These are phyloP conservation scores for Pediacus dermestoides DNA, from an alignment of 2,888 invertebrate species.

Conservation along the genomic window DNA sequence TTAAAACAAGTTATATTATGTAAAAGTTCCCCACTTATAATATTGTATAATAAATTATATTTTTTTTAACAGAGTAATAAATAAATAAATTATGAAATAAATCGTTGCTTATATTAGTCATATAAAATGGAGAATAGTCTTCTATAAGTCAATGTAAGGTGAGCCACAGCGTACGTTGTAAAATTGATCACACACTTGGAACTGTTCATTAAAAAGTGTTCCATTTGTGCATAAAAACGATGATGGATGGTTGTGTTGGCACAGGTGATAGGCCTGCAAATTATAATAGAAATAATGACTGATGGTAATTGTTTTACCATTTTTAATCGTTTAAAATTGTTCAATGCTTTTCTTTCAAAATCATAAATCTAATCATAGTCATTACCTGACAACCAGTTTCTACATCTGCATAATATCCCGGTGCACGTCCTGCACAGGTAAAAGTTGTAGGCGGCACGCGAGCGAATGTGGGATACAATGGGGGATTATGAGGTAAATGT, in stretches of 20 bases:
- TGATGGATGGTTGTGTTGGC: conserved; percentile 56
- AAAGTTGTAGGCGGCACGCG: conserved; percentile 55
- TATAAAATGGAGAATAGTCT: too few relatives aligned
- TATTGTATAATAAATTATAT: too few relatives aligned
- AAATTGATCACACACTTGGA: conserved; percentile 67
- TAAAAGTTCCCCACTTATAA: too few relatives aligned
- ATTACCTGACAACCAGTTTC: conserved; percentile 67
- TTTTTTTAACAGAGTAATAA: too few relatives aligned
- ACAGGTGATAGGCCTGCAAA: conserved; percentile 61
- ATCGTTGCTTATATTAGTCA: too few relatives aligned
- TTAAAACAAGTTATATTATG: too few relatives aligned
- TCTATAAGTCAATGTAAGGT: conserved; percentile 57
- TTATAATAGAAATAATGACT: conserved; percentile 8
- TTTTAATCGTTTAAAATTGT: too few relatives aligned
- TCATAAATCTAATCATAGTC: too few relatives aligned
- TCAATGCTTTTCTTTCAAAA: conserved; percentile 7
- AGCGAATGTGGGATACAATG: conserved; percentile 54
- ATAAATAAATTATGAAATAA: too few relatives aligned
- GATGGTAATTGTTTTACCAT: too few relatives aligned
- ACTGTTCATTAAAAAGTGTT: conserved; percentile 64
- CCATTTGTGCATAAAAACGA: conserved; percentile 63
- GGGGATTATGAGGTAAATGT: conserved; percentile 57
- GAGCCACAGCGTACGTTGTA: conserved; percentile 64
- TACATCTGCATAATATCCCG: conserved; percentile 70
- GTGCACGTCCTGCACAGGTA: conserved; percentile 58